Evolutionary conservation across 2,888 invertebrate genomes (phyloP).

Genomic region (Acanthococcus lagerstroemiae): DNA sequence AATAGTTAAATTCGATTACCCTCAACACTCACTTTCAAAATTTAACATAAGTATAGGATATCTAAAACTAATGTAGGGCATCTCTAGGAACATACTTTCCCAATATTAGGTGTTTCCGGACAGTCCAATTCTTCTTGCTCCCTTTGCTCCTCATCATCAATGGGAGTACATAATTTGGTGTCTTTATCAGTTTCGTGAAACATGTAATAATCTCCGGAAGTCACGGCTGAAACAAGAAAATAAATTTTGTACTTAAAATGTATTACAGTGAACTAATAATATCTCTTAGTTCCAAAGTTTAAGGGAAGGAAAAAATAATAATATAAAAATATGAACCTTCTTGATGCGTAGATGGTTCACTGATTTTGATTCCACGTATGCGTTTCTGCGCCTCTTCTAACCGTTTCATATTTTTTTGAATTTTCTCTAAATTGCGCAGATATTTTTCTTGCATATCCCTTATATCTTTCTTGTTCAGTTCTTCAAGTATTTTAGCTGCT

Average conservation of each 20-base stretch:
- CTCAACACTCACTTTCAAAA: too few relatives aligned
- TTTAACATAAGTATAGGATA: too few relatives aligned
- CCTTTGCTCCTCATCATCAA: slow-evolving; percentile 7
- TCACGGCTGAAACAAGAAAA: slow-evolving; percentile 73
- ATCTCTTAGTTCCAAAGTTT: not conserved
- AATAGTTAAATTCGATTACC: too few relatives aligned
- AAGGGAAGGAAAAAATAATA: too few relatives aligned
- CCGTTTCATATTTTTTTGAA: slow-evolving; percentile 90
- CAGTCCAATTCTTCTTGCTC: not conserved
- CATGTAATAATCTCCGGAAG: slow-evolving; percentile 99
- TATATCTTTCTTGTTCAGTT: slow-evolving; percentile 45
- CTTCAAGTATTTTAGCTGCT: slow-evolving; percentile 92
- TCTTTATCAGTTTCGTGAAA: slow-evolving; percentile 78
- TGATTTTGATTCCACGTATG: slow-evolving; percentile 55
- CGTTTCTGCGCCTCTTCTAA: slow-evolving; percentile 87
- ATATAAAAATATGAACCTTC: slow-evolving; percentile 54
- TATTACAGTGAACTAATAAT: too few relatives aligned
- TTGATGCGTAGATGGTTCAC: slow-evolving; percentile 66
- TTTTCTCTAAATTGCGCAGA: slow-evolving; percentile 73
- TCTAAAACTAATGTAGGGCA: too few relatives aligned
- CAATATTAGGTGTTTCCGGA: slow-evolving; percentile 6
- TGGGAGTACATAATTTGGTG: not conserved
- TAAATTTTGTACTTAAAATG: not conserved
- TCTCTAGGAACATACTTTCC: slow-evolving; percentile 3
- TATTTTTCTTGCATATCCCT: slow-evolving; percentile 71